A percentile compares a stretch with the other conserved stretches of the same genome.
These are phyloP conservation scores for Apostichopus parvimensis DNA, from an alignment of 35 echinoderm and acorn worm species.

Conservation along the genomic window DNA sequence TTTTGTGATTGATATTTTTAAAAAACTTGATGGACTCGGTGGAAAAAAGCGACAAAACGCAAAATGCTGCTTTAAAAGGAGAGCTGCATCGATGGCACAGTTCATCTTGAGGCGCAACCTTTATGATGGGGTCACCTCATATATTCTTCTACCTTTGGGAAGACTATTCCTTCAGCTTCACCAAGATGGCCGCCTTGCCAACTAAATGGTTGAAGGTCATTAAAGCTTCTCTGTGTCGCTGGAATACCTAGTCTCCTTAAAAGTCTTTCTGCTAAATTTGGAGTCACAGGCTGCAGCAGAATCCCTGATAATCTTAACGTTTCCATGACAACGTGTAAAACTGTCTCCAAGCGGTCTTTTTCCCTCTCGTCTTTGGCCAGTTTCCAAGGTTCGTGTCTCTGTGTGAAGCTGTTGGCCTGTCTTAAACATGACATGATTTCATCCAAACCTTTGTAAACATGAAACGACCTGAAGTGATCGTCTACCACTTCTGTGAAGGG, in stretches of 20 bases:
- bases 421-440: constrained; percentile 87
- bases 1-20: too few relatives aligned
- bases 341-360: constrained; percentile 64
- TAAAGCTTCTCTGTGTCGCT: constrained; percentile 38
- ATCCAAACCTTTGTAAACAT: constrained; percentile 71
- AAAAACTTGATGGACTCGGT: too few relatives aligned
- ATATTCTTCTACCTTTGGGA: not conserved
- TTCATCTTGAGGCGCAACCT: too few relatives aligned
- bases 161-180: not conserved
- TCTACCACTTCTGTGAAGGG: constrained; percentile 68
- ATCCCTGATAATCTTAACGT: constrained; percentile 88
- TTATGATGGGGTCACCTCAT: not conserved
- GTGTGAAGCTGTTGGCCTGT: constrained; percentile 80
- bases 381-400: constrained; percentile 89
- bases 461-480: constrained; percentile 69
- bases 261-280: constrained; percentile 68
- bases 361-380: constrained; percentile 63
- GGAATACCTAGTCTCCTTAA: constrained; percentile 81
- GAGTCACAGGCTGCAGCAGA: constrained; percentile 81
- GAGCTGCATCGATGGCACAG: too few relatives aligned
- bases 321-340: constrained; percentile 92
- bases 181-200: not conserved
- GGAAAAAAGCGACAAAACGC: too few relatives aligned
- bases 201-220: not conserved
- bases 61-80: too few relatives aligned